A percentile compares a stretch with the other conserved stretches of the same genome.
phyloP scores from a whole-genome alignment of 2,113 vertebrate species.

The Monarcha castaneiventris region DNA sequence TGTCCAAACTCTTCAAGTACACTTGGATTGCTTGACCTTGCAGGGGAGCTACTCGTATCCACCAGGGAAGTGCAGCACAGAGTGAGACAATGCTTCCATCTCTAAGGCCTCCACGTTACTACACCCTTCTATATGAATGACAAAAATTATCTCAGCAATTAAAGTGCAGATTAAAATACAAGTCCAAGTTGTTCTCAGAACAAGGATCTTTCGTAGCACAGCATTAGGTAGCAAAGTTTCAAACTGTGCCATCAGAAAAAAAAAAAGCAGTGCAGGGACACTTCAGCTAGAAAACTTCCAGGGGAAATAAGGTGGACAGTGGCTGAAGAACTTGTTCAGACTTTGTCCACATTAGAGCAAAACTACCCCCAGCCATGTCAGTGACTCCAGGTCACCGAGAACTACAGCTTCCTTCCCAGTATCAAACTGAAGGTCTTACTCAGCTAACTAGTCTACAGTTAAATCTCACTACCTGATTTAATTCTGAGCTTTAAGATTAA shows the following conservation, averaged over 20 bases:
- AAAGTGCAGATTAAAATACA: background rate
- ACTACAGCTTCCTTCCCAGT: background rate
- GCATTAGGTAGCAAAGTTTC: background rate
- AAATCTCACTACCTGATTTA: background rate
- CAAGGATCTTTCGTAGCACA: background rate
- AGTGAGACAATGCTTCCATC: background rate
- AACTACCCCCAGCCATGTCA: accelerated
- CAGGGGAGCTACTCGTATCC: background rate
- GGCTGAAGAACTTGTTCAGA: background rate
- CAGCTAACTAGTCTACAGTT: background rate
- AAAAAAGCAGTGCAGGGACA: background rate
- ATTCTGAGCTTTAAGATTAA: background rate
- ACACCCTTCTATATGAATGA: background rate
- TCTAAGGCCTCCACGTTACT: background rate
- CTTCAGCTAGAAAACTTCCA: background rate
- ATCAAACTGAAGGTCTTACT: background rate
- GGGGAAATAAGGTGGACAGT: background rate
- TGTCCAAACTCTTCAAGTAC: background rate
- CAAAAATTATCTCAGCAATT: background rate
- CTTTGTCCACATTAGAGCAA: background rate
- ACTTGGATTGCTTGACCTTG: background rate
- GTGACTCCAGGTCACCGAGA: background rate
- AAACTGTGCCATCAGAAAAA: background rate
- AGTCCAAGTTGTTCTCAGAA: background rate
- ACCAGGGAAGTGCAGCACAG: background rate